Conservation (phyloP, 2,888 invertebrate genomes). For the Resseliella maxima region DNA sequence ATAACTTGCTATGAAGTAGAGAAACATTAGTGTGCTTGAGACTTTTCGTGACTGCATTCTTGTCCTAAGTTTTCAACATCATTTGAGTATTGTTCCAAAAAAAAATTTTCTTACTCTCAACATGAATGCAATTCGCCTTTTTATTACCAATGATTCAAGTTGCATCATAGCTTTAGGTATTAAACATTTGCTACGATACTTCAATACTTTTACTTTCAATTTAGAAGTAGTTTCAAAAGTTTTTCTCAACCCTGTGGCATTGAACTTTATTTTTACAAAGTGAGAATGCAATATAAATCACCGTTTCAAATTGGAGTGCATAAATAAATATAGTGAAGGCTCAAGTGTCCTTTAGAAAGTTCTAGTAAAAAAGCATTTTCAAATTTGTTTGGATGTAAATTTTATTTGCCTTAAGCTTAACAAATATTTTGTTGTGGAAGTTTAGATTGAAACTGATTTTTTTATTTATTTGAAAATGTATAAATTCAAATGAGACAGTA, state of each 20-base stretch:
- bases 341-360: background rate
- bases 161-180: background rate
- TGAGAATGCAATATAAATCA: slow-evolving; percentile 22
- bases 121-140: slow-evolving; percentile 25
- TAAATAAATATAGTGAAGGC: background rate
- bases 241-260: slow-evolving; percentile 2
- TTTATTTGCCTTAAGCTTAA: background rate
- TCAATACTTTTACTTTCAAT: slow-evolving; percentile 30
- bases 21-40: background rate
- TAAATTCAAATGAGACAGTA: background rate
- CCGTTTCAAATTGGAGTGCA: background rate
- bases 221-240: background rate
- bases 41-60: background rate
- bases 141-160: background rate
- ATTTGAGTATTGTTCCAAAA: too few species aligned
- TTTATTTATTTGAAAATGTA: background rate
- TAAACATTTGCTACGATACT: background rate
- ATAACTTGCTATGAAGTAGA: background rate
- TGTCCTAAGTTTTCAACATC: background rate
- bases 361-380: background rate
- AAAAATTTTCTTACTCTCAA: background rate
- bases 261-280: slow-evolving; percentile 24
- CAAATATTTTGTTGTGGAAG: background rate
- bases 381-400: background rate
- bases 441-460: slow-evolving; percentile 45